A percentile compares a stretch with the other conserved stretches of the same genome.
phyloP scores from a whole-genome alignment of 1,140 invertebrate genomes.

The Euborellia annulipes region DNA sequence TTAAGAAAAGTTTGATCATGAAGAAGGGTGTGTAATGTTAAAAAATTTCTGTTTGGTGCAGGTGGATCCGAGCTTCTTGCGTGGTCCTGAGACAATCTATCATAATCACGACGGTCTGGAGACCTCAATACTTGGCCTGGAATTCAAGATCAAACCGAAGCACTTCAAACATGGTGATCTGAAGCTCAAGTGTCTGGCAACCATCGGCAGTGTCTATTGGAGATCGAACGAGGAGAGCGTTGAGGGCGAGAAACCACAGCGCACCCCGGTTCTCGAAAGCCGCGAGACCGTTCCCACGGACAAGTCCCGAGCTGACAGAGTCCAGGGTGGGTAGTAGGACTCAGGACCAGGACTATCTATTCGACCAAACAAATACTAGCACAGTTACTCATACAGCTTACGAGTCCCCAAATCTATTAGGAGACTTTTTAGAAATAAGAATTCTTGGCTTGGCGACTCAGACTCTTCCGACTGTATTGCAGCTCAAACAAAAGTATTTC shows the following conservation, averaged over 20 bases:
- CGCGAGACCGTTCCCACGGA: slow-evolving; percentile 32
- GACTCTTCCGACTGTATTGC: too few species aligned
- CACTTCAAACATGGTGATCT: slow-evolving; percentile 69
- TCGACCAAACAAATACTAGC: too few species aligned
- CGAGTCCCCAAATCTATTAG: too few species aligned
- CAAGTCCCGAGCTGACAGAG: slow-evolving; percentile 9
- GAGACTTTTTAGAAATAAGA: too few species aligned
- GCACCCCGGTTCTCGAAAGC: slow-evolving; percentile 45
- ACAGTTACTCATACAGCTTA: too few species aligned
- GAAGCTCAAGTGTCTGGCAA: slow-evolving; percentile 75
- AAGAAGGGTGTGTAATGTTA: too few species aligned
- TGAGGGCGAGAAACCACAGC: slow-evolving; percentile 45
- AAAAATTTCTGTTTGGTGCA: slow-evolving; percentile 20
- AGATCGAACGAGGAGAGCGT: slow-evolving; percentile 69
- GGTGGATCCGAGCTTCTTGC: slow-evolving; percentile 35
- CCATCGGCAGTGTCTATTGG: slow-evolving; percentile 67
- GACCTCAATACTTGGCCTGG: slow-evolving; percentile 46
- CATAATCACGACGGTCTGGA: slow-evolving; percentile 45
- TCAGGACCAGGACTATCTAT: too few species aligned
- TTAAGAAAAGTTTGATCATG: too few species aligned
- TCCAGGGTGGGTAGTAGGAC: slow-evolving; percentile 10
- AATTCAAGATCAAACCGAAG: slow-evolving; percentile 51
- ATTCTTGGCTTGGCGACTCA: too few species aligned
- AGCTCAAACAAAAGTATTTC: too few species aligned
- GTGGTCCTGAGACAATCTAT: slow-evolving; percentile 31